Evolutionary conservation across 2,888 invertebrate species (phyloP).

Genomic region (Andrena dorsata): DNA sequence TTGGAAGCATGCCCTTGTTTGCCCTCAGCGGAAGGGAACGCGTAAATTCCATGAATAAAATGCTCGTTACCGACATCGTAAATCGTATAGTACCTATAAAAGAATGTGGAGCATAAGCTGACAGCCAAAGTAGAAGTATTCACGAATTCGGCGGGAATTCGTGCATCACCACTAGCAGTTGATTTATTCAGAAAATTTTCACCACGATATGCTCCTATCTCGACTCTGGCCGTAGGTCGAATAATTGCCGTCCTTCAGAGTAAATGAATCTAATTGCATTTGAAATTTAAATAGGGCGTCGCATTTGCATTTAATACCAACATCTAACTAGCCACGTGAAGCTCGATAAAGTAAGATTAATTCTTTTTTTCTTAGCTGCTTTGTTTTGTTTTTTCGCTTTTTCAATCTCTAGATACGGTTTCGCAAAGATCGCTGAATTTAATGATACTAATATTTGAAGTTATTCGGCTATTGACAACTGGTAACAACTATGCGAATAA

Average conservation of each 20-base stretch:
- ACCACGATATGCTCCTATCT: slow-evolving; percentile 63
- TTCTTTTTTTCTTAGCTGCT: not conserved
- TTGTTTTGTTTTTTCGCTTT: not conserved
- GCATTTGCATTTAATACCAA: slow-evolving; percentile 81
- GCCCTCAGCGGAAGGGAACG: slow-evolving; percentile 15
- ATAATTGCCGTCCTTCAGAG: slow-evolving; percentile 72
- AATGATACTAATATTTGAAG: no score
- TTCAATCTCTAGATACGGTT: not conserved
- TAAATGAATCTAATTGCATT: slow-evolving; percentile 84
- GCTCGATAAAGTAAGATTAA: slow-evolving; percentile 58
- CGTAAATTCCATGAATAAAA: slow-evolving; percentile 74
- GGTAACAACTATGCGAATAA: no score
- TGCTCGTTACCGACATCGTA: slow-evolving; percentile 76
- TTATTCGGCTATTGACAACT: no score
- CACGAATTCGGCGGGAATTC: slow-evolving; percentile 58
- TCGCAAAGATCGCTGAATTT: no score
- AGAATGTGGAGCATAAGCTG: slow-evolving; percentile 11
- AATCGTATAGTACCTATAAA: slow-evolving; percentile 59
- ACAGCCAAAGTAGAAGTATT: slow-evolving; percentile 50
- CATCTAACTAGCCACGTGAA: slow-evolving; percentile 75
- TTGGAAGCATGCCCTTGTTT: slow-evolving; percentile 25
- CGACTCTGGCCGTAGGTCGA: slow-evolving; percentile 62
- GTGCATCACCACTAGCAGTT: slow-evolving; percentile 58
- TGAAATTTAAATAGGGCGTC: slow-evolving; percentile 80
- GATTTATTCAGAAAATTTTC: slow-evolving; percentile 77